A percentile compares a stretch with the other conserved stretches of the same genome.
phyloP scores from a whole-genome alignment of 1,140 invertebrate species.

The Bursaphelenchus mucronatus region DNA sequence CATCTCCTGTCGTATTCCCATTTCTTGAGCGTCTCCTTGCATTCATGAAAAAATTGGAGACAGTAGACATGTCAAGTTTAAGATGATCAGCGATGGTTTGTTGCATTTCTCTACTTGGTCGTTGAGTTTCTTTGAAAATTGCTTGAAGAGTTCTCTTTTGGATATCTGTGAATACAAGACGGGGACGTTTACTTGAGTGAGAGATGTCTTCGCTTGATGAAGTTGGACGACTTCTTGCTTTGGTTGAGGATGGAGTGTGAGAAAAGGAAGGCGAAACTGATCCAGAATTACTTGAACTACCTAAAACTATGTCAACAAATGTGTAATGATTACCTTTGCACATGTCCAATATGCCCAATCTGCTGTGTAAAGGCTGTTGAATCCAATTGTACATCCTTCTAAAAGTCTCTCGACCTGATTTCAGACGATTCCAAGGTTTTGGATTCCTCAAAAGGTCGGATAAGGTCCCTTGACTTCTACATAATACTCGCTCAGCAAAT shows the following conservation, averaged over 20 bases:
- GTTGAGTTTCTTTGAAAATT: slow-evolving; percentile 86
- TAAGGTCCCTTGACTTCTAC: slow-evolving; percentile 60
- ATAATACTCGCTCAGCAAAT: slow-evolving; percentile 56
- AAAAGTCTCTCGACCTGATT: slow-evolving; percentile 60
- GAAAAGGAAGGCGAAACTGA: slow-evolving; percentile 1
- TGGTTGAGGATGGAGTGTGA: not conserved
- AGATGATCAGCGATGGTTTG: slow-evolving; percentile 95
- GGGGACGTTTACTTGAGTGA: slow-evolving; percentile 82
- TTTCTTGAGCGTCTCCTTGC: slow-evolving; percentile 72
- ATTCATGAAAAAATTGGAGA: slow-evolving; percentile 99
- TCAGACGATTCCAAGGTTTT: slow-evolving; percentile 60
- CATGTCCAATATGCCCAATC: slow-evolving; percentile 58
- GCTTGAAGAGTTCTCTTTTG: slow-evolving; percentile 84
- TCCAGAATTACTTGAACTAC: not conserved
- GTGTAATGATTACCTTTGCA: slow-evolving; percentile 50
- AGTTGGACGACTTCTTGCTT: not conserved
- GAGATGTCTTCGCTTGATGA: slow-evolving; percentile 31
- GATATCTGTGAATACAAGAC: slow-evolving; percentile 98
- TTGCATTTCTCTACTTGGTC: slow-evolving; percentile 99
- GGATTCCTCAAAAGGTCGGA: slow-evolving; percentile 61
- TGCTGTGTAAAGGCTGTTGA: slow-evolving; percentile 55
- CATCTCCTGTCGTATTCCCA: slow-evolving; percentile 36
- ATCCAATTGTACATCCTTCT: slow-evolving; percentile 61
- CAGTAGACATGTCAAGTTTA: slow-evolving; percentile 92
- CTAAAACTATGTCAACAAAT: not conserved